phyloP scores from a whole-genome alignment of 2,888 invertebrate species.

The Adelognathus sp. region DNA sequence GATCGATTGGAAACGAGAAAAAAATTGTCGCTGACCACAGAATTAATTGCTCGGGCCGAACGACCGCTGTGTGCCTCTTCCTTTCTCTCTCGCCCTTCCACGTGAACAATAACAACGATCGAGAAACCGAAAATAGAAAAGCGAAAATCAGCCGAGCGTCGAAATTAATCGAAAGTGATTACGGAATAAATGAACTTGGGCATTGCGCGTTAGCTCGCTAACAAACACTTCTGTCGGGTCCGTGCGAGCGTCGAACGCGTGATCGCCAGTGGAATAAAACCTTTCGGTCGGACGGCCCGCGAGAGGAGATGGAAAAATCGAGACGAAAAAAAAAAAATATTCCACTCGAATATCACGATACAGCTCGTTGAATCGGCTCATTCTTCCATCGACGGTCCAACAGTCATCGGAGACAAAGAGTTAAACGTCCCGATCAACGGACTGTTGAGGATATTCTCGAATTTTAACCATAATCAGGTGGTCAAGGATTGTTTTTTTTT shows the following conservation, averaged over 20 bases:
- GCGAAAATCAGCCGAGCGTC: slow-evolving; percentile 1
- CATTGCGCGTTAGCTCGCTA: slow-evolving; percentile 8
- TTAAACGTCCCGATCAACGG: no score
- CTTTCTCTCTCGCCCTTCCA: background rate
- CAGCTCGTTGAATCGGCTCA: background rate
- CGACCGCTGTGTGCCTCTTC: no score
- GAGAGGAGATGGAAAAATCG: background rate
- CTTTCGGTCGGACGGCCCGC: slow-evolving; percentile 20
- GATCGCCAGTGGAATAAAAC: slow-evolving; percentile 27
- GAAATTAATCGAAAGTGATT: slow-evolving; percentile 45
- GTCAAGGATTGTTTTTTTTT: no score
- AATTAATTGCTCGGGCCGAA: no score
- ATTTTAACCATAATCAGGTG: no score
- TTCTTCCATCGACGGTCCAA: background rate
- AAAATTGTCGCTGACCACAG: no score
- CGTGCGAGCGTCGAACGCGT: slow-evolving; percentile 5
- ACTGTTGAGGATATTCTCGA: no score
- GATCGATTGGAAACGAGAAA: no score
- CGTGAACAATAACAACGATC: background rate
- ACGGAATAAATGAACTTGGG: slow-evolving; percentile 12
- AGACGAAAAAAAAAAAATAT: background rate
- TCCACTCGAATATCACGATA: background rate
- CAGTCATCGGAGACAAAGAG: no score
- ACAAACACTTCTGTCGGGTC: no score
- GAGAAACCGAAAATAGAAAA: slow-evolving; percentile 23